A percentile compares a stretch with the other conserved stretches of the same genome.
phyloP scores from a whole-genome alignment of 1,140 invertebrate genomes.

The Samia ricini region DNA sequence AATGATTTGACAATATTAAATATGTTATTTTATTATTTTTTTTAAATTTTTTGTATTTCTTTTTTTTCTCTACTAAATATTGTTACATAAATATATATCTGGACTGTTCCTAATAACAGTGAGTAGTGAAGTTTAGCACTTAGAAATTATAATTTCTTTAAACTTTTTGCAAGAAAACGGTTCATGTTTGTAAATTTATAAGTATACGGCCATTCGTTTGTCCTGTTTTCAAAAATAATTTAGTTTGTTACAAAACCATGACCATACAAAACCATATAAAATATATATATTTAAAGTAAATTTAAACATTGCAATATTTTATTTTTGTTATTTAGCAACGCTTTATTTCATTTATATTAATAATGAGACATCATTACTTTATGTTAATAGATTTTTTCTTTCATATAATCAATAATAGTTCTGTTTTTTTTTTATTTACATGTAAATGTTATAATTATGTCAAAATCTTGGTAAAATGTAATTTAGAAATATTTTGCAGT shows the following conservation, averaged over 20 bases:
- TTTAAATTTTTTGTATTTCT: slow-evolving; percentile 42
- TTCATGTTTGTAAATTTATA: too few relatives aligned
- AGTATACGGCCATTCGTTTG: too few relatives aligned
- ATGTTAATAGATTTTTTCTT: not conserved
- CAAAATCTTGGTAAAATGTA: not conserved
- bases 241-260: too few relatives aligned
- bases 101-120: slow-evolving; percentile 60
- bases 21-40: slow-evolving; percentile 37
- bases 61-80: slow-evolving; percentile 37
- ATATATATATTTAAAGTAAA: too few relatives aligned
- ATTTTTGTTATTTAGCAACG: not conserved
- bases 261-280: too few relatives aligned
- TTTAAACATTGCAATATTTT: too few relatives aligned
- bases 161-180: not conserved
- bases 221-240: too few relatives aligned
- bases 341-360: not conserved
- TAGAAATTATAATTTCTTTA: not conserved
- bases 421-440: not conserved
- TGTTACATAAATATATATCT: slow-evolving; percentile 45
- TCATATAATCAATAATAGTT: not conserved
- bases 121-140: slow-evolving; percentile 15
- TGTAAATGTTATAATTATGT: not conserved
- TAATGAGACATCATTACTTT: not conserved
- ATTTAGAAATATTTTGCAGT: not conserved
- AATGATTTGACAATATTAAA: slow-evolving; percentile 15